Evolutionary conservation across 1,140 invertebrate species (phyloP).

Genomic region (Leptestheria dahalacensis): DNA sequence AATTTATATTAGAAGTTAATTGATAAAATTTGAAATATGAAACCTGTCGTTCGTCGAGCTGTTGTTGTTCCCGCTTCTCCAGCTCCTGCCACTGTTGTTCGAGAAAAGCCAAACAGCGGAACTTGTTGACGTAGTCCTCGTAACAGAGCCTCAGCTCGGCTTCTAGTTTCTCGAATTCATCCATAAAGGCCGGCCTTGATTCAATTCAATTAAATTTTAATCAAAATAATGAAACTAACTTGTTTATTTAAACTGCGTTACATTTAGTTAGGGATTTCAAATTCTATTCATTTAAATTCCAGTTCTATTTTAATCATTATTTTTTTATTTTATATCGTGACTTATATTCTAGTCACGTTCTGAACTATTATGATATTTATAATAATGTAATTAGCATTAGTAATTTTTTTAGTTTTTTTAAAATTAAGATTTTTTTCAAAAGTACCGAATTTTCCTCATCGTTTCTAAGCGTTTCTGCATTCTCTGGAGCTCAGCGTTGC

Average conservation of each 20-base stretch:
- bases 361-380: no score
- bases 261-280: slow-evolving; percentile 17
- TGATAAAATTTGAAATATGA: neutral
- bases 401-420: neutral
- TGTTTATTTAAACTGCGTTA: neutral
- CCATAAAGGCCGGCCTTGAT: slow-evolving; percentile 82
- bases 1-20: neutral
- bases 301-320: no score
- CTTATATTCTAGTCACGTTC: no score
- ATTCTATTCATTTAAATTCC: neutral
- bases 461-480: slow-evolving; percentile 84
- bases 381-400: no score
- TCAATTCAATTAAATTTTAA: neutral
- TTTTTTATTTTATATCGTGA: no score
- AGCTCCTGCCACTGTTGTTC: slow-evolving; percentile 58
- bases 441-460: slow-evolving; percentile 75
- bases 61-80: slow-evolving; percentile 48
- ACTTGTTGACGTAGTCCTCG: slow-evolving; percentile 70
- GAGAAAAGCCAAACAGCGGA: slow-evolving; percentile 69
- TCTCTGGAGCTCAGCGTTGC: slow-evolving; percentile 72
- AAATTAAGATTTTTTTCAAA: neutral
- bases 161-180: slow-evolving; percentile 87
- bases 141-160: slow-evolving; percentile 69
- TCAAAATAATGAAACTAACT: neutral
- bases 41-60: slow-evolving; percentile 36